phyloP scores from a whole-genome alignment of 2,113 vertebrate species.

The Brachionichthys hirsutus region DNA sequence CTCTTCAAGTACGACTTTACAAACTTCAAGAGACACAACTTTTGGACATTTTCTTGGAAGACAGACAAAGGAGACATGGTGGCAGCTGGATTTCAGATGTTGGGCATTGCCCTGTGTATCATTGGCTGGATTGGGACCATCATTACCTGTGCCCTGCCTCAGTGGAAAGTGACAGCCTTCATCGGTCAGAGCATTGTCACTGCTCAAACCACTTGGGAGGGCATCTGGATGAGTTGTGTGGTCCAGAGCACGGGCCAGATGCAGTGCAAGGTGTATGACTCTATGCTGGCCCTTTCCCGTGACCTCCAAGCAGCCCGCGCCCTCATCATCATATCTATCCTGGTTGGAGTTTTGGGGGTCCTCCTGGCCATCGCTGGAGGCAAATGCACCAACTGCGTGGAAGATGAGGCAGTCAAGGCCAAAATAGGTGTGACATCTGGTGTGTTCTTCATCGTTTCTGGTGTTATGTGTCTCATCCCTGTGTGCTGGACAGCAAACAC shows the following conservation, averaged over 20 bases:
- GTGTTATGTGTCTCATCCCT: slow-evolving; percentile 84
- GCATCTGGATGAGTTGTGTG: slow-evolving; percentile 95
- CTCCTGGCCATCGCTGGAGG: slow-evolving; percentile 81
- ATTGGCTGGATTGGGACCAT: slow-evolving; percentile 89
- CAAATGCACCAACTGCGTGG: slow-evolving; percentile 94
- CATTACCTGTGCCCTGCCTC: slow-evolving; percentile 83
- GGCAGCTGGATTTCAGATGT: slow-evolving; percentile 85
- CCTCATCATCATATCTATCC: slow-evolving; percentile 81
- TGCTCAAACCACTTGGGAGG: slow-evolving; percentile 87
- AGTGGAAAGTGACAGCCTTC: slow-evolving; percentile 90
- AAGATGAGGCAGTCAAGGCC: slow-evolving; percentile 82
- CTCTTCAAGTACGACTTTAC: slow-evolving; percentile 21
- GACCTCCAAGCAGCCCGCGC: slow-evolving; percentile 90
- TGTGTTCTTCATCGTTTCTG: slow-evolving; percentile 78
- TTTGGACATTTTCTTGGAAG: slow-evolving; percentile 28
- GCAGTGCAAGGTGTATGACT: slow-evolving; percentile 94
- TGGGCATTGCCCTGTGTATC: slow-evolving; percentile 84
- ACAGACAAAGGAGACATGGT: slow-evolving; percentile 75
- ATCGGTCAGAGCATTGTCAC: slow-evolving; percentile 86
- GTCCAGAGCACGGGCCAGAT: slow-evolving; percentile 96
- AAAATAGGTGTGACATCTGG: slow-evolving; percentile 81
- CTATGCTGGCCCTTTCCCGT: slow-evolving; percentile 81
- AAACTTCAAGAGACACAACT: slow-evolving; percentile 1
- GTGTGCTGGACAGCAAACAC: slow-evolving; percentile 87
- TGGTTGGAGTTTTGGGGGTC: slow-evolving; percentile 81